Conservation (phyloP, 2,888 invertebrate species). For the Standfussiana lucernea region DNA sequence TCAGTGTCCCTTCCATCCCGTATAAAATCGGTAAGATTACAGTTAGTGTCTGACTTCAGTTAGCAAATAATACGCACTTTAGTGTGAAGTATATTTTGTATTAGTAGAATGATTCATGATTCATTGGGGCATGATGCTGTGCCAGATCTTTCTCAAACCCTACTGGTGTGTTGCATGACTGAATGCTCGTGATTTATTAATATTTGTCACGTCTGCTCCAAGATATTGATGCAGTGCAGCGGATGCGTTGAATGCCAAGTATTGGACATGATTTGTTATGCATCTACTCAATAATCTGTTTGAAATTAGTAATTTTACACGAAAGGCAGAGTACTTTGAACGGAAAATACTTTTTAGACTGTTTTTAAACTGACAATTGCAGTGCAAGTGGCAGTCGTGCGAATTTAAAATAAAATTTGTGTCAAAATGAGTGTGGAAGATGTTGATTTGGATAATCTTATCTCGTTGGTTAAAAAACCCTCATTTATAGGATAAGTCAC, state of each 20-base stretch:
- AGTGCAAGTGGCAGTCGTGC: too few species aligned
- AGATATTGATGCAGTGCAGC: constrained; percentile 38
- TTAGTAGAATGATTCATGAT: constrained; percentile 33
- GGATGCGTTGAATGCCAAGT: constrained; percentile 31
- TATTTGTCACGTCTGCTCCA: constrained; percentile 21
- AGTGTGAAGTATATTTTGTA: neutral
- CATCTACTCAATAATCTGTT: neutral
- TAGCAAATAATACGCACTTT: neutral
- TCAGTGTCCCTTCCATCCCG: too few species aligned
- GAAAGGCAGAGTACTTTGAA: neutral
- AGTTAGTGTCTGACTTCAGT: neutral
- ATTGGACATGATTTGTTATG: constrained; percentile 20
- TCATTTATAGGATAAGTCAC: too few species aligned
- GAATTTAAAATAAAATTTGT: too few species aligned
- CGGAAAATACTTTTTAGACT: too few species aligned
- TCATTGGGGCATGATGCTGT: constrained; percentile 8
- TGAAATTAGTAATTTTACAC: neutral
- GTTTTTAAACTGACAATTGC: too few species aligned
- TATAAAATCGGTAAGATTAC: too few species aligned
- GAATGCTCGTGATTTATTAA: constrained; percentile 8
- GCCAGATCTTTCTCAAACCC: constrained; percentile 36
- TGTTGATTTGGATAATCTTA: too few species aligned
- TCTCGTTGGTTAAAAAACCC: too few species aligned
- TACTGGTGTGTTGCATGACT: neutral
- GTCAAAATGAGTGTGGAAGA: too few species aligned